Evolutionary conservation across 2,888 invertebrate species (phyloP), one percentile per base, ranked within the genome.

Genomic region (Apeira syringaria): DNA sequence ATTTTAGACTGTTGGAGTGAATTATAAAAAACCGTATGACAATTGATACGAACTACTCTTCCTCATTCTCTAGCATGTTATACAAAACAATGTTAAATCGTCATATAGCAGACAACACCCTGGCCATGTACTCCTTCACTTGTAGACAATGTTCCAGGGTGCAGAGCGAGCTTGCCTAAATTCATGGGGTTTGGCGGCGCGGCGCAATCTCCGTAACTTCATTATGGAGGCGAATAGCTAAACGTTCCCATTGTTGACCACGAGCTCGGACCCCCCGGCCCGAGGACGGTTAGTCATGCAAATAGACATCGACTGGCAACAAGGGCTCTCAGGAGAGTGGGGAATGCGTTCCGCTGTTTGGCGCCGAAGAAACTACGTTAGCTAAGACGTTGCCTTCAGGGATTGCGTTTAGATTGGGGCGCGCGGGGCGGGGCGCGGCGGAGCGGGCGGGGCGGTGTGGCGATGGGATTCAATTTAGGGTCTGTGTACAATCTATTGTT

Each of bases 151-250:
- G 22, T 22, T n/a, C 22, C 7, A 17, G 6, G 5, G 32, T 36
- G 24, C n/a, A n/a, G n/a, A n/a, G n/a, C n/a, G 15, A 29, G 27
- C 28, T 18, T 22, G 9, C 7, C 56, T 55, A 64, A 61, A 70
- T 70, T 70, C 74, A 70, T 73, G 67, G 68, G 68, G 76, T 65
- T 64, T 59, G 62, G 56, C 58, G 58, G 74, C 74, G 56, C 58
- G 58, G 74, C 74, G 74, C 82, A 88, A 87, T 85, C 85, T 79
- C 76, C 71, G 80, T 84, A 88, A 86, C 86, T 87, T 84, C 82
- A 81, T 88, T 88, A 87, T 71, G 74, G 71, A 71, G 70, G 75
- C 74, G 82, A 83, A 85, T 85, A 77, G 84, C 84, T 84, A 81
- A 87, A 81, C 80, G 83, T 71, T 82, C 67, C 73, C 63, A 84